Conservation (phyloP, 2,797 vertebrate species). For the Notolabrus celidotus region DNA sequence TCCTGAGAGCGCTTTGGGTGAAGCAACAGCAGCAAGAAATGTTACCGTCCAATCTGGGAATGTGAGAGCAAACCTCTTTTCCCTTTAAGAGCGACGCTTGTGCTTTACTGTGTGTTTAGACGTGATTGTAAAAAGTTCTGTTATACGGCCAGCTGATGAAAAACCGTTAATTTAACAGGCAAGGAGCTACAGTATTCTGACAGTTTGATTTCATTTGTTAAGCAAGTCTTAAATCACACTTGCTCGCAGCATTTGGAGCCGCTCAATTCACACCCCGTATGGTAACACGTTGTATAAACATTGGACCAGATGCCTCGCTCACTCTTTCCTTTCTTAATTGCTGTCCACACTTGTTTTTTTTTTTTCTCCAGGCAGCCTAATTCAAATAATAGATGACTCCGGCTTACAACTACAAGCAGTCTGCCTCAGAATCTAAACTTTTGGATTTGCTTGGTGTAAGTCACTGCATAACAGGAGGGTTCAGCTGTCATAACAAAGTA, state of each 20-base stretch:
- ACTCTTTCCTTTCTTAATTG: constrained; percentile 60
- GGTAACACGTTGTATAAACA: constrained; percentile 79
- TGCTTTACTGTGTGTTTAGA: constrained; percentile 72
- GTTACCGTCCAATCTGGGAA: constrained; percentile 53
- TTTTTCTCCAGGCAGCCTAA: constrained; percentile 51
- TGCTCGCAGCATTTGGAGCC: constrained; percentile 53
- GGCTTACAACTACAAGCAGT: constrained; percentile 54
- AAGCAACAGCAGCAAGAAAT: constrained; percentile 66
- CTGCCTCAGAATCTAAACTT: constrained; percentile 66
- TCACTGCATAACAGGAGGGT: constrained; percentile 65
- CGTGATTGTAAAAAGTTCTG: constrained; percentile 69
- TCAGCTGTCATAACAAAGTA: constrained; percentile 81
- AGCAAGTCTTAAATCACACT: constrained; percentile 75
- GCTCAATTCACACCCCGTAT: constrained; percentile 71
- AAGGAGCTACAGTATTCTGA: constrained; percentile 65
- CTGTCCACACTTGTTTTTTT: constrained; percentile 53
- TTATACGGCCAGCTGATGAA: constrained; percentile 70
- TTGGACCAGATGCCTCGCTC: constrained; percentile 64
- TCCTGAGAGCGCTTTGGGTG: constrained; percentile 74
- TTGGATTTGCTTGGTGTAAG: constrained; percentile 64
- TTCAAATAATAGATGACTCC: constrained; percentile 77
- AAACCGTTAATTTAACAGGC: constrained; percentile 70
- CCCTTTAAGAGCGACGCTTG: constrained; percentile 28
- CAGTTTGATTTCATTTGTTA: constrained; percentile 81
- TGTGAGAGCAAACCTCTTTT: constrained; percentile 35